Base-by-base conservation (phyloP, 1,140 invertebrate species). In the Drosophila ananassae region DNA sequence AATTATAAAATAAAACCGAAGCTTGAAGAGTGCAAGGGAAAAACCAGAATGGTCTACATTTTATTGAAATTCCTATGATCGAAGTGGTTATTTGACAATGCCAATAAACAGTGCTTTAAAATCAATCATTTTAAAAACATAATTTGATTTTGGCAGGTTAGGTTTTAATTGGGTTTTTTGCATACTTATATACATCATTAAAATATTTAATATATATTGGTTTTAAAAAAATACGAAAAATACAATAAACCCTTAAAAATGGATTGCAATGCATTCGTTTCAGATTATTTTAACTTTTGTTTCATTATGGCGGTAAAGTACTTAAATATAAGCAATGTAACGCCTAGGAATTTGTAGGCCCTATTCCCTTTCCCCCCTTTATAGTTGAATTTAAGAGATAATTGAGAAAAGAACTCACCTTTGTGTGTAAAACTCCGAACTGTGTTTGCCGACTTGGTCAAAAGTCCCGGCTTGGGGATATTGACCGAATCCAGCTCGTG, bases 381-480 rank as follows among this genome's bases (percentile, higher is more conserved):
- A 25, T 25, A 25, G 2, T 25, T 25, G 5, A 25, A 25, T 25
- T 5, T 5, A 28, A 28, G 7, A 28, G 7, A 28, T 1, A 7
- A 28, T 28, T 7, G 5, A 12, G 10, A 34, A 37, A 37, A 37
- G 34, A 22, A 91, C 94, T 93, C 91, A 97, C 96, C 96, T 92
- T 94, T 92, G 93, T 98, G 97, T 77, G 94, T 94, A 93, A 97
- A 98, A 92, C 96, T 96, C 74, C 97, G 93, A 37, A 97, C 95
- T 39, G 97, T 98, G 92, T 98, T 98, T 62, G 97, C 96, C 57
- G 94, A 94, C 62, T 94, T 93, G 9, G 94, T 93, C 71, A 95
- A 93, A 62, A 95, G 92, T 54, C 95, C 95, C 68, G 94, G 94
- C 76, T 94, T 94, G 56, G 95, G 95, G 53, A 96, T 93, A 73